These are phyloP conservation scores for Psittacula echo DNA, from an alignment of 2,797 vertebrate genomes.

Conservation along the genomic window DNA sequence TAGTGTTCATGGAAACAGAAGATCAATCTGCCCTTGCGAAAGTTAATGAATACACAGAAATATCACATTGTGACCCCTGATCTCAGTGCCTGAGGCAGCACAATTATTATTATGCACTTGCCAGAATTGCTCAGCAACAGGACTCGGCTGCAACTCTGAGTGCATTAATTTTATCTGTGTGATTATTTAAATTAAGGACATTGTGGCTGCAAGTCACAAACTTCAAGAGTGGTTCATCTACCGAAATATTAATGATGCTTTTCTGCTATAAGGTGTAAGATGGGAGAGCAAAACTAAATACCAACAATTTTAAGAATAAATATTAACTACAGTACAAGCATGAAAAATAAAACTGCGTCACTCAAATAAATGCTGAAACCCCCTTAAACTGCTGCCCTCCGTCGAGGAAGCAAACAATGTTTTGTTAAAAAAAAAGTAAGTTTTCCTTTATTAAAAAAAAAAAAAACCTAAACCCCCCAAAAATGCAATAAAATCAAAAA, in stretches of 20 bases:
- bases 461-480: too few relatives aligned
- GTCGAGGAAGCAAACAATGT: neutral
- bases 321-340: neutral
- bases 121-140: neutral
- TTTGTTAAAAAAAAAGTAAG: neutral
- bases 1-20: neutral
- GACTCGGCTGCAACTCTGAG: neutral
- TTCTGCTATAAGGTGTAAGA: neutral
- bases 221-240: neutral
- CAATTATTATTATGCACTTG: neutral
- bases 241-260: neutral
- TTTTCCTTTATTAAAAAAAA: neutral
- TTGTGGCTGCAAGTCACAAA: neutral
- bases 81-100: neutral
- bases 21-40: neutral
- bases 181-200: neutral
- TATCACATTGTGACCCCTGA: neutral
- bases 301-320: neutral
- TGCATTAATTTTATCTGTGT: neutral
- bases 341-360: neutral
- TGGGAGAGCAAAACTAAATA: neutral
- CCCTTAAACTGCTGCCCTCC: neutral
- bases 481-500: neutral
- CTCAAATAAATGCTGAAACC: neutral
- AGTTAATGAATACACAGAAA: constrained; percentile 8